Evolutionary conservation across 1,140 invertebrate genomes (phyloP), one percentile per base, ranked within the genome.

Genomic region (Lucilia cuprina): DNA sequence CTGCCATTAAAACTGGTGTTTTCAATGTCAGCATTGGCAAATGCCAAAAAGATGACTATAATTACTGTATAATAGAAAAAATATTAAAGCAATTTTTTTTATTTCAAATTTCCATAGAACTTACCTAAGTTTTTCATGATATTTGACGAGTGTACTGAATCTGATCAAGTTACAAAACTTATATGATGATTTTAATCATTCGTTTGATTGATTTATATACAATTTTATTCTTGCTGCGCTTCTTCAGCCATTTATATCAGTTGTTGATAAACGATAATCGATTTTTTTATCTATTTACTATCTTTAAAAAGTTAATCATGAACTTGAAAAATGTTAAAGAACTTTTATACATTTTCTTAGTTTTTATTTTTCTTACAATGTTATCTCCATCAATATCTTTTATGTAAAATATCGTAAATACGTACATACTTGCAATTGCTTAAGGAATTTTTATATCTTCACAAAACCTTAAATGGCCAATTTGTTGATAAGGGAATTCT

Each of bases 1-100:
- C 47, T 47, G 14, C 77, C 77, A 80, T 80, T 50, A 25, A 80
- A 80, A 50, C 47, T 49, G 41, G 41, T 80, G 49, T 21, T 80
- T 80, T 49, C 77, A 21, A 80, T 49, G 47, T 21, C 47, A 12
- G 41, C 77, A 13, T 21, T 21, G 7, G 41, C 41, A 49, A 47
- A 1, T 5, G 12, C 77, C 41, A 50, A 10, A 21, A 80, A 70
- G 19, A 60, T 60, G 55, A 60, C 55, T 60, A 60, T n/a, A 60
- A 60, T n/a, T 5, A 70, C 65, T 70, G n/a, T 7, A 70, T 12
- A 21, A 7, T 12, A 7, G 5, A 12, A 70, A 21, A 21, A 21
- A 70, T 70, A 21, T 21, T 8, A 70, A 5, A 70, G 19, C 3
- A 19, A 70, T 55, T 55, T 60, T 21, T 70, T 70, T 21, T 70